phyloP scores from a whole-genome alignment of 2,113 vertebrate genomes.

The Formicarius rufipectus region DNA sequence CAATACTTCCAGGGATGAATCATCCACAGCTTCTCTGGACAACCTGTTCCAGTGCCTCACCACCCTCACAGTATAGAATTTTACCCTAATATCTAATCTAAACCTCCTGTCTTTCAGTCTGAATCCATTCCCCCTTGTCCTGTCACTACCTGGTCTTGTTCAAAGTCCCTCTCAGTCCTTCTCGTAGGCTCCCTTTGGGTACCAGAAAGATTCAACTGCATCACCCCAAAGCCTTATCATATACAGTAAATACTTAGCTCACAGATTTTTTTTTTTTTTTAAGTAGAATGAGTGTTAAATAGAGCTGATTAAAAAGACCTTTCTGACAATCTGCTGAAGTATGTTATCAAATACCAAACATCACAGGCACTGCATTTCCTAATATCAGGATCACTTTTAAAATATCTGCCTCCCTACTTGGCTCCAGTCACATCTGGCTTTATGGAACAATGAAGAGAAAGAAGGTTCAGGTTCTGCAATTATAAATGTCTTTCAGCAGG shows the following conservation, averaged over 20 bases:
- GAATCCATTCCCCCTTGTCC: neutral
- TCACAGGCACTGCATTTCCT: neutral
- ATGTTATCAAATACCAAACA: neutral
- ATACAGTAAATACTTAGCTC: neutral
- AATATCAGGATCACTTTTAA: neutral
- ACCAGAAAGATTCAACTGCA: neutral
- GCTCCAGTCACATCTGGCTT: neutral
- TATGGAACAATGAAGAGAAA: neutral
- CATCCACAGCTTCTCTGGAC: neutral
- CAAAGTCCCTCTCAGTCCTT: neutral
- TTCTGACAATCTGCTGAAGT: neutral
- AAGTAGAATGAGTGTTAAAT: neutral
- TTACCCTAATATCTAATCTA: neutral
- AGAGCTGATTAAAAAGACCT: neutral
- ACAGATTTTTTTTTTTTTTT: neutral
- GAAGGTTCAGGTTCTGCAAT: neutral
- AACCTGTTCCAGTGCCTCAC: neutral
- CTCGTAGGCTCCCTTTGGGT: too few relatives aligned
- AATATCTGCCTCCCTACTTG: neutral
- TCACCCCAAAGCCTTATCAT: neutral
- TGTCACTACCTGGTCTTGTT: neutral
- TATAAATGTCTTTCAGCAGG: neutral
- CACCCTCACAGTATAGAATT: neutral
- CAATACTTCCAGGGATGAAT: neutral
- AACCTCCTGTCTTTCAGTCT: neutral